phyloP scores from a whole-genome alignment of 2,888 invertebrate genomes.

The Lordiphosa fenestrarum region DNA sequence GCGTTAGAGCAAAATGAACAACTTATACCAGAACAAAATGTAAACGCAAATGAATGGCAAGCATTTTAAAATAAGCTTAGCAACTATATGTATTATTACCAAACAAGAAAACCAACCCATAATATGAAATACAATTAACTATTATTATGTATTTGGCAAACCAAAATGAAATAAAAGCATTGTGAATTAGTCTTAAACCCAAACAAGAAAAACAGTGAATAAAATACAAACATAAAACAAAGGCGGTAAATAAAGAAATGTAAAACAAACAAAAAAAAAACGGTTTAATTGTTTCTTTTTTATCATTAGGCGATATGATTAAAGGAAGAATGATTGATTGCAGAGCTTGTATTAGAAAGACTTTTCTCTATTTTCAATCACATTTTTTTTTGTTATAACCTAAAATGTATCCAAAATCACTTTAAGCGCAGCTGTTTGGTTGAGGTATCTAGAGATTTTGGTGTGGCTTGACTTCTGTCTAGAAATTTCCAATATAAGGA shows the following conservation, averaged over 20 bases:
- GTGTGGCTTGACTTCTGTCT: no score
- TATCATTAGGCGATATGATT: no score
- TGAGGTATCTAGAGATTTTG: no score
- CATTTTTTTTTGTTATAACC: no score
- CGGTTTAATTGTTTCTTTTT: no score
- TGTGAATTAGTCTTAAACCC: slow-evolving; percentile 69
- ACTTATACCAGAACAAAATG: slow-evolving; percentile 13
- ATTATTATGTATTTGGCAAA: slow-evolving; percentile 66
- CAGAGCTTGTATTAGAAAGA: no score
- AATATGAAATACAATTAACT: slow-evolving; percentile 62
- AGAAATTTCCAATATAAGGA: no score
- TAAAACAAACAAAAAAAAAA: slow-evolving; percentile 42
- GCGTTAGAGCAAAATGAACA: no score
- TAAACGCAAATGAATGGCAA: slow-evolving; percentile 29
- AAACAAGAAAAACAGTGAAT: slow-evolving; percentile 13
- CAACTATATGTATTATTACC: slow-evolving; percentile 39
- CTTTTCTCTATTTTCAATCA: no score
- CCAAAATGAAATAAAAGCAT: slow-evolving; percentile 51
- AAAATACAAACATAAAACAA: slow-evolving; percentile 57
- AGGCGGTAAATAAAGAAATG: slow-evolving; percentile 28
- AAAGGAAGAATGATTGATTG: no score
- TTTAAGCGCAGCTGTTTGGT: no score
- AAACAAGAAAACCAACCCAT: slow-evolving; percentile 27
- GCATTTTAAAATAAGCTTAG: slow-evolving; percentile 44
- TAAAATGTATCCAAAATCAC: no score